Conservation (phyloP, 2,797 vertebrate genomes). For the Tympanoctomys barrerae region DNA sequence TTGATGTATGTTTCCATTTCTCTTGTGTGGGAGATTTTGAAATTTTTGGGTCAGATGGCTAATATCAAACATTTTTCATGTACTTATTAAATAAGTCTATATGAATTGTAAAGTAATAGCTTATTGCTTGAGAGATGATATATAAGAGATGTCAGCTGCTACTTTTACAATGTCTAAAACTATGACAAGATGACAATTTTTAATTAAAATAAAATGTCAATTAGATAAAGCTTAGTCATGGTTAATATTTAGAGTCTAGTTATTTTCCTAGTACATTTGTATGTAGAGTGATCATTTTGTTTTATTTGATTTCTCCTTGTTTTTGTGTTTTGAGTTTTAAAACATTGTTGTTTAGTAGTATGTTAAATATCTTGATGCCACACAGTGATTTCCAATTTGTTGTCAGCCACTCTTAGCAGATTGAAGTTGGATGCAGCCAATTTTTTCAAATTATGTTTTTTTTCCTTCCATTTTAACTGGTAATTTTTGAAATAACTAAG, state of each 20-base stretch:
- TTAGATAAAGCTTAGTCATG: background rate
- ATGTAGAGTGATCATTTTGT: background rate
- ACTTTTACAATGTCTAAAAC: background rate
- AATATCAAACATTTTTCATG: background rate
- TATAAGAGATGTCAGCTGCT: background rate
- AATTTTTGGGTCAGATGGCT: background rate
- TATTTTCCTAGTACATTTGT: background rate
- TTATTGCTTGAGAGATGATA: background rate
- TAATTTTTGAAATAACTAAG: background rate
- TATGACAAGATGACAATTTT: background rate
- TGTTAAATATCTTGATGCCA: constrained; percentile 2
- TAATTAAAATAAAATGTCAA: constrained; percentile 27
- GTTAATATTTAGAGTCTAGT: background rate
- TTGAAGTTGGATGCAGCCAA: background rate
- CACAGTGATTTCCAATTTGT: background rate
- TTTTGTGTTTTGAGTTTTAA: constrained; percentile 44
- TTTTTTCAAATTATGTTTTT: constrained; percentile 9
- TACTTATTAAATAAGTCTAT: background rate
- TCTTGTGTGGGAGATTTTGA: background rate
- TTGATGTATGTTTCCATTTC: background rate
- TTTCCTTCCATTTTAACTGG: background rate
- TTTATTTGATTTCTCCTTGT: constrained; percentile 34
- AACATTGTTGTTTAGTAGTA: background rate
- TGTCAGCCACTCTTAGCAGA: background rate
- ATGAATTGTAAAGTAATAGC: background rate